Base-by-base conservation (phyloP, 2,113 vertebrate genomes). In the Alligator sinensis region DNA sequence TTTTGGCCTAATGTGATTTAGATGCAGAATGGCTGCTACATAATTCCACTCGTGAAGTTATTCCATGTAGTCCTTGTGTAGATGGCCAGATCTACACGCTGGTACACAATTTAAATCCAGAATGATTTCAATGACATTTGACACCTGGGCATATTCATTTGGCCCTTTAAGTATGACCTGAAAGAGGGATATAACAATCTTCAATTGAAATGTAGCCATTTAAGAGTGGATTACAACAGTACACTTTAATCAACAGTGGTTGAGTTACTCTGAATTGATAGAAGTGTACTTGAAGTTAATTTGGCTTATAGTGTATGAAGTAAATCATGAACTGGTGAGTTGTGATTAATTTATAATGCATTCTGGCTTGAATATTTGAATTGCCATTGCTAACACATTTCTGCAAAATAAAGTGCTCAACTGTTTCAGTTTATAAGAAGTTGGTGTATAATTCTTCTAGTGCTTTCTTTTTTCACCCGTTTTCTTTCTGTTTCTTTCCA, bases 401-500 rank as follows among this genome's bases (percentile, higher is more conserved):
- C 18, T 64, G 18, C 34, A 80, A 14, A 22, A 68, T 10, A 55
- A 0, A 1, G 30, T 28, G 3, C 18, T 91, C 22, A 60, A 4
- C 15, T 81, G 24, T 63, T 24, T 63, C 8, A 58, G 9, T 27
- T 62, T 82, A 55, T 34, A 84, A 88, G n/a, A 2, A 62, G 1
- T 38, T 60, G 18, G 22, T 77, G 9, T 19, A n/a, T 34, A 17
- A 62, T 84, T 3, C 1, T 22, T 77, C 6, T 58, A 9, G 47
- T 47, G 47, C 47, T 38, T 87, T 28, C 80, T 38, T 25, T 28
- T 9, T n/a, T 93, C 47, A 77, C 13, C 16, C 2, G 2, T 90
- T 81, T 80, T 5, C 59, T 34, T 57, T 89, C 9, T 58, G 34
- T 58, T 92, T 83, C 38, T 88, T 95, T 82, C 28, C 94, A 99